Evolutionary conservation across 1,140 invertebrate genomes (phyloP), one percentile per base, ranked within the genome.

Genomic region (Ephestia elutella): DNA sequence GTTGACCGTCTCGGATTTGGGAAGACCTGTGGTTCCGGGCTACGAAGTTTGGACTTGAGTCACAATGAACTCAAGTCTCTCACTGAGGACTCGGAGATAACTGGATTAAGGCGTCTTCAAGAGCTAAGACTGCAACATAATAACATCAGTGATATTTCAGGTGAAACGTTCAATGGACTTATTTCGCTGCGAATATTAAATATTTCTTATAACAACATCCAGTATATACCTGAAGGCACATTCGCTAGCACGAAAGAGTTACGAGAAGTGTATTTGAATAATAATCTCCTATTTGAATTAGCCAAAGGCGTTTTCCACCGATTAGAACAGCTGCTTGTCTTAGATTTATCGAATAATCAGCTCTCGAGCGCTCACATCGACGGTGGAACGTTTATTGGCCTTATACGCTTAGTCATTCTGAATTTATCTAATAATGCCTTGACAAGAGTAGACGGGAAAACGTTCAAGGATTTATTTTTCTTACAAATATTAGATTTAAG

Each of bases 331-430:
- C 89, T 99, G 60, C 89, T 96, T 58, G 92, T 96, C 10, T 91
- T 99, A 62, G 96, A 98, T 89, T 90, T 98, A 66, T 95, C 95
- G n/a, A 92, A 94, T 68, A 99, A 99, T 89, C 92, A 93, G 70
- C 90, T 99, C 54, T 93, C 93, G 59, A 95, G 93, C 80, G 93
- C 93, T 70, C 95, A 93, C 76, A 93, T 96, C 62, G 94, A 95
- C 72, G 93, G 94, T 57, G 93, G 93, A 17, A 95, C 95, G 48
- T 97, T 98, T 82, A 89, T 93, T 53, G 96, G 95, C 10, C 90
- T 97, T 44, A 96, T 95, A 59, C 91, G 95, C 18, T 90, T 98
- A 61, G 93, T 97, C 67, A 92, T 96, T 20, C 89, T 98, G 54
- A 95, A 97, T 87, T 88, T 98, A 75, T 96, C 95, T 0, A 93